Evolutionary conservation across 2,113 vertebrate genomes (phyloP), one percentile per base, ranked within the genome.

Genomic region (Azemiops feae): DNA sequence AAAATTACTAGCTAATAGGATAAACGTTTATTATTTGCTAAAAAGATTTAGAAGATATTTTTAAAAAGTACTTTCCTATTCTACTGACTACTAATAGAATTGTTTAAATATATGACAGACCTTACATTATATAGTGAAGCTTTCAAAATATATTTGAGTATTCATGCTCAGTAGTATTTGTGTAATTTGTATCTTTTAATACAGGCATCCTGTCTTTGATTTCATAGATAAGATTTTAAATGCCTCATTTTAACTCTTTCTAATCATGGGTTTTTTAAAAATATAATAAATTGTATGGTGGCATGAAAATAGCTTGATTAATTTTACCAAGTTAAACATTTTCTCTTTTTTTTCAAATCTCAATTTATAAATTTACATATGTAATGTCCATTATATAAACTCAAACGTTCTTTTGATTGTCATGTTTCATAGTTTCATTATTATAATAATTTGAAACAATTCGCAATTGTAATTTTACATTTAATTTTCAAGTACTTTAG

Each of bases 1-100:
- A 64, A 93, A 95, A 96, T 95, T 97, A 95, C 94, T 93, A 94
- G 88, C 95, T 97, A 93, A 95, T 96, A 94, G 94, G 86, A 93
- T 53, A 91, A 86, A 95, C 54, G 95, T 93, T 95, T 85, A 52
- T 94, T 95, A 91, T 96, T 97, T 96, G 93, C 91, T 1, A 43
- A 92, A 92, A 94, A 94, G 91, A 93, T 95, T 74, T 92, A 96
- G 94, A 91, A 89, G 89, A 95, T 95, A 95, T 96, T 93, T 96
- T 94, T 58, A 25, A 95, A 96, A 96, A 74, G 34, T 86, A 94
- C 94, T 93, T 95, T 89, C 14, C 22, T 52, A 95, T 85, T 96
- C 91, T 94, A 92, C 93, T 95, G 95, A 93, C 94, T 95, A 94
- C 27, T 91, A 92, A 57, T 96, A 94, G 95, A 95, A 52, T 57